phyloP scores from a whole-genome alignment of 2,888 invertebrate genomes.

The Dascillus cervinus region DNA sequence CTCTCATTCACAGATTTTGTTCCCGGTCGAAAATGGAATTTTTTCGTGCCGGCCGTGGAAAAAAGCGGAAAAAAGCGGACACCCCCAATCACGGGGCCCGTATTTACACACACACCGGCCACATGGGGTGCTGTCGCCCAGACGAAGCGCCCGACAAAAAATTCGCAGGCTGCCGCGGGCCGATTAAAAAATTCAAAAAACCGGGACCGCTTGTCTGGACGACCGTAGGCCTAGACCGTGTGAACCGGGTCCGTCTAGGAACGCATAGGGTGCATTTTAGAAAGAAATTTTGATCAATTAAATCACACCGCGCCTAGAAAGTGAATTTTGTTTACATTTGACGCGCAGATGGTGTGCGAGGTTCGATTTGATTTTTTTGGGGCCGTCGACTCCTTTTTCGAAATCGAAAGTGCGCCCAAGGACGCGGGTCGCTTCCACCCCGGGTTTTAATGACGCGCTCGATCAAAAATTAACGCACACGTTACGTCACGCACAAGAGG shows the following conservation, averaged over 20 bases:
- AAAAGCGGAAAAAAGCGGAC: constrained; percentile 9
- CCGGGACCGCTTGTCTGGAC: constrained; percentile 7
- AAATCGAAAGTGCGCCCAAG: too few species aligned
- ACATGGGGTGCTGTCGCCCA: constrained; percentile 17
- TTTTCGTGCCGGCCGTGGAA: too few species aligned
- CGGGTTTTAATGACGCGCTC: too few species aligned
- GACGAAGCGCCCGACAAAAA: too few species aligned
- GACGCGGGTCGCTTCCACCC: too few species aligned
- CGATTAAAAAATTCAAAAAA: neutral
- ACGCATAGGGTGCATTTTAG: constrained; percentile 18
- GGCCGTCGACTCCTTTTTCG: neutral
- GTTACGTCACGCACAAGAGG: too few species aligned
- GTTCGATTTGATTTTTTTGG: neutral
- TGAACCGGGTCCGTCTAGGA: constrained; percentile 17
- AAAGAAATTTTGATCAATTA: constrained; percentile 20
- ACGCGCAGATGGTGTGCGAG: constrained; percentile 15
- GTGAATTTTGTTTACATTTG: constrained; percentile 18
- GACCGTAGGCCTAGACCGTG: constrained; percentile 18
- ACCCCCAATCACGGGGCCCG: constrained; percentile 20
- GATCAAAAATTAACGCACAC: too few species aligned
- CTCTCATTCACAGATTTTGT: neutral
- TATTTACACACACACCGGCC: constrained; percentile 19
- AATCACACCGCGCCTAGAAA: constrained; percentile 17
- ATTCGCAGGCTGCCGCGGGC: too few species aligned
- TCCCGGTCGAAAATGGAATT: too few species aligned